Evolutionary conservation across 2,888 invertebrate species (phyloP), one percentile per base, ranked within the genome.

Genomic region (Actias luna): DNA sequence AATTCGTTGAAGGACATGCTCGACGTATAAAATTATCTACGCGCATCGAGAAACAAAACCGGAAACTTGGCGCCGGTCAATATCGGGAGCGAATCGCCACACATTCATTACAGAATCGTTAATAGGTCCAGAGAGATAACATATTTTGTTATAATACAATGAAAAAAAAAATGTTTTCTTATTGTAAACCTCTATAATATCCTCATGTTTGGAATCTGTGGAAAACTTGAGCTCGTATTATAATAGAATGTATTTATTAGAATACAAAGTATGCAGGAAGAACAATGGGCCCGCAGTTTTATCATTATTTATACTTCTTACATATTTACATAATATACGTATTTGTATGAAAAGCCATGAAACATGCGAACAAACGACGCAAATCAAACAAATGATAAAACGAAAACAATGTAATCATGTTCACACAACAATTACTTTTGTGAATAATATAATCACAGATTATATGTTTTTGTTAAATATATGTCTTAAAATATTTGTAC

Each of bases 51-150:
- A 52, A 52, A 55, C 29, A 55, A 55, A 29, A 29, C 55, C 55
- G 55, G 55, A 55, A 55, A 16, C 55, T 29, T 29, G 55, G 55
- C 55, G 55, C 55, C 55, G 55, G 29, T 55, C 55, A 55, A 29
- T 55, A n/a, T 29, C 29, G 29, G 7, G 42, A 12, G 16, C 55
- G 29, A 55, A 55, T 55, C n/a, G 55, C 55, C 18, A 55, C 18
- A 55, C 55, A 29, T 55, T 55, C 7, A 55, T 55, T n/a, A 55
- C 29, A 29, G 55, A 55, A 55, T 29, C 29, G 27, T 55, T 29
- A 55, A 55, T 55, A 55, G 29, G 55, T 55, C 29, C 55, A 55
- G 5, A 50, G 5, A 50, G 55, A 55, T 55, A 55, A 29, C n/a
- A 55, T 50, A 50, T 25, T 22, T 25, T 50, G 46, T 50, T 3